phyloP scores from a whole-genome alignment of 2,113 vertebrate species.

The Poicephalus gulielmi region DNA sequence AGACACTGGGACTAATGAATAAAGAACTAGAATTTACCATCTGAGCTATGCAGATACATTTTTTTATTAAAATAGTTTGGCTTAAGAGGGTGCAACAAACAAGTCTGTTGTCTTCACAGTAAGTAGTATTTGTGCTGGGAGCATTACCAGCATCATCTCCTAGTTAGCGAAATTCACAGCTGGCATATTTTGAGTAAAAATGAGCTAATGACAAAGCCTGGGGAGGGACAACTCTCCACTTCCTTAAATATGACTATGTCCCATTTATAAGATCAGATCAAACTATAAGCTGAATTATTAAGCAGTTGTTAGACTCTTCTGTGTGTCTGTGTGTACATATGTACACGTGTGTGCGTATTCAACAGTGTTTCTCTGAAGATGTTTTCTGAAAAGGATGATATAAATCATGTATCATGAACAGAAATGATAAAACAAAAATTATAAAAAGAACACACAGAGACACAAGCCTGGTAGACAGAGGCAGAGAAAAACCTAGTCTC shows the following conservation, averaged over 20 bases:
- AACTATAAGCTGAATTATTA: neutral
- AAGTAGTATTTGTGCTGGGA: neutral
- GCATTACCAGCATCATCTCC: neutral
- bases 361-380: neutral
- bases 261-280: neutral
- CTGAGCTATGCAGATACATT: neutral
- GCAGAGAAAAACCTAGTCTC: neutral
- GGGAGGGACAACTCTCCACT: neutral
- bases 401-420: neutral
- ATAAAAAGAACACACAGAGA: neutral
- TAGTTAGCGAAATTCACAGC: neutral
- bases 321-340: neutral
- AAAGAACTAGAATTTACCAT: neutral
- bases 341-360: rapidly evolving
- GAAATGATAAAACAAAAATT: neutral
- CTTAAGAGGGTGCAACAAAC: neutral
- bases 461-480: neutral
- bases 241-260: neutral
- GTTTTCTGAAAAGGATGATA: neutral
- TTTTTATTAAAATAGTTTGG: neutral
- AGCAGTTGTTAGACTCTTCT: neutral
- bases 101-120: neutral
- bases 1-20: neutral
- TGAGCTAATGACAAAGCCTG: neutral
- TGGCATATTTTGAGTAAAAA: neutral